phyloP scores from a whole-genome alignment of 2,113 vertebrate species.

The Cottus gobio region DNA sequence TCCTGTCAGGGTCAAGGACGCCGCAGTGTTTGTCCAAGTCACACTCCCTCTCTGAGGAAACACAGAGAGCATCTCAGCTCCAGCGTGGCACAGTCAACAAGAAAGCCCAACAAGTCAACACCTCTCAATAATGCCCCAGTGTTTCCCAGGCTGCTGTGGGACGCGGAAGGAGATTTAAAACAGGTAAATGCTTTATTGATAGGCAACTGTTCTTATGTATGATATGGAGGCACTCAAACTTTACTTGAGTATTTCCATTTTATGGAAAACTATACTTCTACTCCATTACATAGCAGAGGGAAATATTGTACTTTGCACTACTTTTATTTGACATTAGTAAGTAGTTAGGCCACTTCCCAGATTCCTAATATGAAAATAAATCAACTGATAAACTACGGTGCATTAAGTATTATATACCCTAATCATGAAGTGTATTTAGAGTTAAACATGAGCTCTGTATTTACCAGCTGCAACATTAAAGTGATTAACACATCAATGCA shows the following conservation, averaged over 20 bases:
- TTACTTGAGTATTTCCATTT: neutral
- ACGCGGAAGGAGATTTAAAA: neutral
- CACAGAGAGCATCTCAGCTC: conserved; percentile 32
- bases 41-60: conserved; percentile 89
- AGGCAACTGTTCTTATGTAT: neutral
- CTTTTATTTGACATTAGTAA: neutral
- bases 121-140: neutral
- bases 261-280: neutral
- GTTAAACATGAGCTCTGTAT: neutral
- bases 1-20: conserved; percentile 92
- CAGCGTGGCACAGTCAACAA: conserved; percentile 2
- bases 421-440: neutral
- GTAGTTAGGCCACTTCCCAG: neutral
- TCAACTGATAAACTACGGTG: no score
- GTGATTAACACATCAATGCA: neutral
- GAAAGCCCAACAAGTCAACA: neutral
- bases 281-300: neutral
- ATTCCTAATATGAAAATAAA: neutral
- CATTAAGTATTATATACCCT: neutral
- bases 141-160: neutral
- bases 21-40: conserved; percentile 95
- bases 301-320: neutral
- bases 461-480: neutral
- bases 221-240: neutral
- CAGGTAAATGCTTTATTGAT: neutral